phyloP scores from a whole-genome alignment of 2,113 vertebrate species.

The Isichthys henryi region DNA sequence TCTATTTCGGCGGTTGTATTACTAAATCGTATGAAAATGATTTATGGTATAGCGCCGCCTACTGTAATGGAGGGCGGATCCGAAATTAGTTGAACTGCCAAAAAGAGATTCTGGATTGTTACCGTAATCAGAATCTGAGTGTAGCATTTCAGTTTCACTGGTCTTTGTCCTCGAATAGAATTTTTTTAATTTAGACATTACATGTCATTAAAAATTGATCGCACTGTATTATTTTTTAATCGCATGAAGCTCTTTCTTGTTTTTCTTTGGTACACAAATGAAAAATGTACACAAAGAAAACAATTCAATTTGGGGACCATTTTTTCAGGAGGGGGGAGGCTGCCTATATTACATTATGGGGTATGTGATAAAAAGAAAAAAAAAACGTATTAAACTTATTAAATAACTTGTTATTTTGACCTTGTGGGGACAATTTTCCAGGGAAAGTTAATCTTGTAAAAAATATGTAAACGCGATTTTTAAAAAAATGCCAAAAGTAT shows the following conservation, averaged over 20 bases:
- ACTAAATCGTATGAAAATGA: neutral
- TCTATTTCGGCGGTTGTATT: neutral
- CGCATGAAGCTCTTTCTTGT: neutral
- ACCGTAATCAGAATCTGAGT: neutral
- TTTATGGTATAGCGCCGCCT: neutral
- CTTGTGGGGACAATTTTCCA: neutral
- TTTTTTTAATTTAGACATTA: neutral
- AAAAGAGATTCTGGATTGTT: neutral
- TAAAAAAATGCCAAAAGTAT: neutral
- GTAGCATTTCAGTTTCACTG: neutral
- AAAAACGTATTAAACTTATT: no score
- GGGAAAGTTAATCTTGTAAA: neutral
- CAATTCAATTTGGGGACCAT: neutral
- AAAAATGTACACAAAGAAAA: neutral
- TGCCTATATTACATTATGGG: no score
- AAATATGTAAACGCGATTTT: neutral
- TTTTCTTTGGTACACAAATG: neutral
- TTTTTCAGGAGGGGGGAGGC: no score
- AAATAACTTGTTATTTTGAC: neutral
- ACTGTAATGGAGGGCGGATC: neutral
- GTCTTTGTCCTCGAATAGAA: neutral
- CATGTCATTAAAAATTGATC: neutral
- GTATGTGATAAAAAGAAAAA: neutral
- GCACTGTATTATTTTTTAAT: neutral
- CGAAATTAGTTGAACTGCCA: neutral